Base-by-base conservation (phyloP, 1,140 invertebrate genomes). In the Drosophila guanche region DNA sequence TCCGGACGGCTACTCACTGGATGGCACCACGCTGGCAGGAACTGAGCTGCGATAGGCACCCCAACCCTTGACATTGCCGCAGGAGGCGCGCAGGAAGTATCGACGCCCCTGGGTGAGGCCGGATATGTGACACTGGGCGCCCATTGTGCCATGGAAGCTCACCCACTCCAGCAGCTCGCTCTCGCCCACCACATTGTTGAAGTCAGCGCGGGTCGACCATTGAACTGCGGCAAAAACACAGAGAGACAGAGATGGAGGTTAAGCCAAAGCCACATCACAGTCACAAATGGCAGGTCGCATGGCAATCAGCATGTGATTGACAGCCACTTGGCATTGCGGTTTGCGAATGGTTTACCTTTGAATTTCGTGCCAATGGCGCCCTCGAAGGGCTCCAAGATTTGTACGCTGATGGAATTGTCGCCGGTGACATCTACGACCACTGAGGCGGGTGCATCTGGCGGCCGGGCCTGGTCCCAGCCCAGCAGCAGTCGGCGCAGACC, bases 51-150 rank as follows among this genome's bases (percentile, higher is more conserved):
- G 93, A 83, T 93, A 96, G n/a, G 93, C 92, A 43, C 97, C 97
- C 93, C 95, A 99, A 10, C 97, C 98, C 86, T 96, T 97, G n/a
- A 98, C 93, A 91, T 99, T 99, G 47, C 97, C 96, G 55, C 95
- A 95, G 16, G 95, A 93, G 0, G 96, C 96, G 53, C 97, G 93
- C 81, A 99, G 97, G 91, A 95, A 97, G 92, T 98, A 99, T 57
- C 95, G 94, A 25, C 95, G 93, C 5, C 97, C 97, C 65, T 97
- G 95, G 2, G 94, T 94, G 37, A 99, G 92, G 40, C 97, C 95
- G 1, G 94, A 92, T 42, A 97, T 94, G 68, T 95, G 93, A 37
- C 94, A 93, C 54, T 93, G 93, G 1, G 95, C 94, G 20, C 93
- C 92, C 63, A 95, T 79, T 4, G 91, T 92, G 27, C 91, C 93